Conservation (phyloP, 1,140 invertebrate genomes). For the Neodiprion fabricii region DNA sequence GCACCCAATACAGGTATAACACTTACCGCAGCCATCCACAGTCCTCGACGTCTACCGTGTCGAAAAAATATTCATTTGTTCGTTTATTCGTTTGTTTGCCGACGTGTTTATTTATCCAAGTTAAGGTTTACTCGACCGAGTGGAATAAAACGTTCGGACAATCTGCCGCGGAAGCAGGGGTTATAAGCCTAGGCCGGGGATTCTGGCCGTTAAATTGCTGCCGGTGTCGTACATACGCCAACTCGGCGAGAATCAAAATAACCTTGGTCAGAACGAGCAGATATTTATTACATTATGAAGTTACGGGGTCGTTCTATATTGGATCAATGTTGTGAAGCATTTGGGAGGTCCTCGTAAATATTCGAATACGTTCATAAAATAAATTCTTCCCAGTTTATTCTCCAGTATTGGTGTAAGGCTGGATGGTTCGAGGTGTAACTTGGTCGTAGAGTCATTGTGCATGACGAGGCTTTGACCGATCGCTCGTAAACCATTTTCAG, state of each 20-base stretch:
- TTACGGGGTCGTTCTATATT: not conserved
- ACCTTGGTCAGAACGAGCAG: not conserved
- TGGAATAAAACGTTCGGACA: not conserved
- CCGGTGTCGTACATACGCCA: not conserved
- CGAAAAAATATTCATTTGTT: not conserved
- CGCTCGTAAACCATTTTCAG: constrained; percentile 41
- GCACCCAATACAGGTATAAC: too few species aligned
- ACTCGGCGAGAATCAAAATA: not conserved
- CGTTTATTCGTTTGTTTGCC: not conserved
- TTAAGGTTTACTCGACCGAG: not conserved
- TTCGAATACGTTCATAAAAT: constrained; percentile 37
- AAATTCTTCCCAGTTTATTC: constrained; percentile 20
- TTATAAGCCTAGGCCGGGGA: too few species aligned
- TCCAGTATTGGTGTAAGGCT: not conserved
- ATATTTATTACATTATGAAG: not conserved
- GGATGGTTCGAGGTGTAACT: constrained; percentile 28
- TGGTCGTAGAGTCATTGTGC: constrained; percentile 38
- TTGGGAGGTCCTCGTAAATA: constrained; percentile 7
- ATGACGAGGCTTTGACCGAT: constrained; percentile 49
- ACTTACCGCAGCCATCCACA: too few species aligned
- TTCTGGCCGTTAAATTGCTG: too few species aligned
- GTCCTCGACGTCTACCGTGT: too few species aligned
- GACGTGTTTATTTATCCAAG: not conserved
- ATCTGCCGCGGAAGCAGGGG: not conserved
- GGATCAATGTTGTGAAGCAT: not conserved